Percentiles rank a stretch among this genome's conserved stretches.
phyloP scores from a whole-genome alignment of 30 jellyfish, hydroid and myxozoan genomes.

The Pseudorhiza aurosa region DNA sequence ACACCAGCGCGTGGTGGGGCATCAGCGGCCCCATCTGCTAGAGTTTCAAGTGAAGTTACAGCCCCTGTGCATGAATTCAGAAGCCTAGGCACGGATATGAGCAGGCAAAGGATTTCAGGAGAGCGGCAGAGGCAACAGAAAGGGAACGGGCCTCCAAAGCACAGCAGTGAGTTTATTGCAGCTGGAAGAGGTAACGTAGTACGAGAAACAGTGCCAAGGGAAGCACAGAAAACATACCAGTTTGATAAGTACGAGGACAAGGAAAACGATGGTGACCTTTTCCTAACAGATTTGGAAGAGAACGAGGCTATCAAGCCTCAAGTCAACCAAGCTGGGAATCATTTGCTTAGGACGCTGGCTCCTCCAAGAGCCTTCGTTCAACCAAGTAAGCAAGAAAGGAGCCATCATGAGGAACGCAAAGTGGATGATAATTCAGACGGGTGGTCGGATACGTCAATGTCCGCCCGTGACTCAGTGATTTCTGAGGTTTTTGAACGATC shows the following conservation, averaged over 20 bases:
- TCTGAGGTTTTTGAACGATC: constrained; percentile 75
- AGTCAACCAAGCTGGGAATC: background rate
- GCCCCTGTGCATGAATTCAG: constrained; percentile 61
- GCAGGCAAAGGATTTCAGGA: background rate
- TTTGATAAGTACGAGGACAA: constrained; percentile 46
- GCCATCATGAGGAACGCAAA: background rate
- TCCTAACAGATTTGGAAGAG: constrained; percentile 39
- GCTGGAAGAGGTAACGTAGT: constrained; percentile 6
- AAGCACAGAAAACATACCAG: constrained; percentile 15
- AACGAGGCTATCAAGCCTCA: background rate
- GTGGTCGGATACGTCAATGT: constrained; percentile 67
- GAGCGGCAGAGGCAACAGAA: background rate
- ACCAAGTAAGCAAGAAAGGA: constrained; percentile 42
- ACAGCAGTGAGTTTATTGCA: background rate
- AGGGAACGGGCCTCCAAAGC: background rate
- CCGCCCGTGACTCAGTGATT: constrained; percentile 70
- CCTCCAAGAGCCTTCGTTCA: constrained; percentile 71
- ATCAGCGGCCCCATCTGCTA: constrained; percentile 13
- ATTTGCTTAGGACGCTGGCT: background rate
- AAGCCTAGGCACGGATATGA: background rate
- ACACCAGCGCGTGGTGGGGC: constrained; percentile 64
- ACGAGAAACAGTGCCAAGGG: constrained; percentile 25
- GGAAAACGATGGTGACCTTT: constrained; percentile 12
- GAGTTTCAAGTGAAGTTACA: constrained; percentile 25
- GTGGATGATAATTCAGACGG: constrained; percentile 32